Evolutionary conservation across 2,113 vertebrate species (phyloP).

Genomic region (Calyptomena viridis): DNA sequence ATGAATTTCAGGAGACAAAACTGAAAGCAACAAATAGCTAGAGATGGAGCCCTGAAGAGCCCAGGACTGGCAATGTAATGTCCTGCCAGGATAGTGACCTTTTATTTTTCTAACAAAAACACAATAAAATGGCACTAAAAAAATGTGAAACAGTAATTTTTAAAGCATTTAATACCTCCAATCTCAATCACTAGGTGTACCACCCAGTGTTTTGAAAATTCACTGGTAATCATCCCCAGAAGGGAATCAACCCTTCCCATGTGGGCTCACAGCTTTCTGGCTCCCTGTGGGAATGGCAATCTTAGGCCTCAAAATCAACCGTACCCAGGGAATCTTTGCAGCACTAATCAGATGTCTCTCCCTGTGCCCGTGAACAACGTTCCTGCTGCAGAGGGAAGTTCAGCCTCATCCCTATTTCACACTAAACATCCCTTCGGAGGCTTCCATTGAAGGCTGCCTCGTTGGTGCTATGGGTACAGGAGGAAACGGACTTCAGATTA

Average conservation of each 20-base stretch:
- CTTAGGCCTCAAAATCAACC: not conserved
- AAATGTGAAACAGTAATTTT: not conserved
- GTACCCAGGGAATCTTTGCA: not conserved
- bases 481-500: not conserved
- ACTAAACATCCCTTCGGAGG: not conserved
- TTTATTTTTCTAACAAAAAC: constrained; percentile 49
- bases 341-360: not conserved
- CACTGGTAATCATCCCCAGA: not conserved
- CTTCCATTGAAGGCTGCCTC: not conserved
- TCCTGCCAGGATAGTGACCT: constrained; percentile 43
- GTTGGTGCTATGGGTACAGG: rapidly evolving
- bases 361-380: not conserved
- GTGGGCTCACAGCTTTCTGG: not conserved
- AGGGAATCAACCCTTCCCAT: not conserved
- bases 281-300: not conserved
- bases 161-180: not conserved
- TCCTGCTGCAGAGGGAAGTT: not conserved
- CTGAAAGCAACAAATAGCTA: constrained; percentile 16
- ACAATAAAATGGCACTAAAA: constrained; percentile 25
- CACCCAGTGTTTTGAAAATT: not conserved
- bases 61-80: not conserved
- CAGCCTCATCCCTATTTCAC: not conserved
- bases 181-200: not conserved
- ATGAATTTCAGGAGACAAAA: constrained; percentile 20
- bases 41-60: constrained; percentile 32